Base-by-base conservation (phyloP, 1,140 invertebrate species). In the Acromyrmex echinatior region DNA sequence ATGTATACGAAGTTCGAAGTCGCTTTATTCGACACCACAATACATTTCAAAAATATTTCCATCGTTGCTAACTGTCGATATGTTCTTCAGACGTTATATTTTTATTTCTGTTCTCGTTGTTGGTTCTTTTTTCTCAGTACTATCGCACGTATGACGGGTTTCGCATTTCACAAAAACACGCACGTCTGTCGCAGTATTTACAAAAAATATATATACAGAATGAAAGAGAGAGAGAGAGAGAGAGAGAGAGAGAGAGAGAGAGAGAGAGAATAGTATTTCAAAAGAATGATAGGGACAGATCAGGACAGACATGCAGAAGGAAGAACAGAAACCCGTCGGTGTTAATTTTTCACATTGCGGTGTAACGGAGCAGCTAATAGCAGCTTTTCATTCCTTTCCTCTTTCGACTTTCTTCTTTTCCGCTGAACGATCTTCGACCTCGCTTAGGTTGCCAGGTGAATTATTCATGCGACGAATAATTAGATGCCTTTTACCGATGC, bases 401-500 rank as follows among this genome's bases (percentile, higher is more conserved):
- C 45, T 10, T 10, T 28, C 51, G 53, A 56, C 66, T 73, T 49
- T 74, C 78, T 77, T 84, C 70, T 60, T 88, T 25, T 12, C 18
- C 58, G 9, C 31, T 16, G 39, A 60, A 73, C 53, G 62, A 56
- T 88, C 88, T 89, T 82, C 77, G 71, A 60, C 63, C 65, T 63
- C 74, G 90, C 53, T 84, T 58, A 58, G n/a, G n/a, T 58, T 81
- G 89, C 86, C 71, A 85, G 56, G 53, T 92, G 91, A 92, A 92
- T 92, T 87, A 92, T 92, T 92, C 91, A 92, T 92, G 85, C 63
- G 14, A 21, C 81, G 91, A 91, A 92, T 92, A 92, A 92, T 92
- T 91, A 92, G 91, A 68, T 88, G 71, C 86, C 87, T 92, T 91
- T 90, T 88, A 86, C 80, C 58, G 31, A 73, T 45, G 31, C 56